These are phyloP conservation scores for Chouioia cunea DNA, from an alignment of 2,888 invertebrate species.

Conservation along the genomic window DNA sequence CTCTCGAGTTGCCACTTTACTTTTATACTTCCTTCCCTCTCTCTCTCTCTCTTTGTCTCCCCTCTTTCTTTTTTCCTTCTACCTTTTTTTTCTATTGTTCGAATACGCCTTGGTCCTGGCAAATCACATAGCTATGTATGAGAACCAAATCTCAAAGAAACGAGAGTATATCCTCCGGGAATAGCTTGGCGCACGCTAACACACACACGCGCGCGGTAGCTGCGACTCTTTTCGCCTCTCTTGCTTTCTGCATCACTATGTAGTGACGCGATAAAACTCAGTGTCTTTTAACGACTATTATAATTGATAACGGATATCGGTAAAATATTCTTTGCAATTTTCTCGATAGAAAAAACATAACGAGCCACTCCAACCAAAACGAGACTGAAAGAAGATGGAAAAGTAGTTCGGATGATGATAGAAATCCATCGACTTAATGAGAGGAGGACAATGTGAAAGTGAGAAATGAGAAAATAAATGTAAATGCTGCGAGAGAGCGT, in stretches of 20 bases:
- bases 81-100: conserved; percentile 11
- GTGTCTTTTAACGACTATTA: too few species aligned
- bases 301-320: too few species aligned
- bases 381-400: too few species aligned
- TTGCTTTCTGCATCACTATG: too few species aligned
- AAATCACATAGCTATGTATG: background rate
- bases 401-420: conserved; percentile 5
- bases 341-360: too few species aligned
- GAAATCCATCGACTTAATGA: conserved; percentile 39
- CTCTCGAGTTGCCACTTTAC: conserved; percentile 23
- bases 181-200: too few species aligned
- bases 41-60: background rate
- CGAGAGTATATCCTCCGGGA: background rate
- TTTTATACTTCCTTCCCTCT: background rate
- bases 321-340: too few species aligned
- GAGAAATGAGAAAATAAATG: conserved; percentile 39
- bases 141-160: conserved; percentile 30
- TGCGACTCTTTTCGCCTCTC: conserved; percentile 31
- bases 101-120: background rate
- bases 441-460: conserved; percentile 21
- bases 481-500: conserved; percentile 34
- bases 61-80: background rate
- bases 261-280: too few species aligned
- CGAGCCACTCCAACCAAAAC: too few species aligned
- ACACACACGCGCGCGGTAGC: conserved; percentile 21